Evolutionary conservation across 23 tunicate species (phyloP), one percentile per base, ranked within the genome.

Genomic region (Styela plicata): DNA sequence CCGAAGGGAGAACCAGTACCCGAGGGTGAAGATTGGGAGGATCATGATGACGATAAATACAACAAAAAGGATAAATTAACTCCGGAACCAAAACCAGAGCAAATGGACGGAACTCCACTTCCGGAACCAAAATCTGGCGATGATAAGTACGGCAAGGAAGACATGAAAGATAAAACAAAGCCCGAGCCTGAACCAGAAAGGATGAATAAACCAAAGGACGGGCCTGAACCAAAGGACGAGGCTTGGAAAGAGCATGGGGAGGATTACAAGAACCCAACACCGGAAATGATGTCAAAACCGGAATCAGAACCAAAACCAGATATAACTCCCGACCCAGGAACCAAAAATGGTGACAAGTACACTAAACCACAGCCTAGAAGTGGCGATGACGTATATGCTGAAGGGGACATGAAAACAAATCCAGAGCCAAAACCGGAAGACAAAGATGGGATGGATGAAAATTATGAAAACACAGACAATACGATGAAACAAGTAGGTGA

Each of bases 201-300:
- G 29, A 71, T 16, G 7, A 66, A 3, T 5, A 66, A 66, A 24
- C 70, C 70, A 27, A 27, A 66, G 31, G 17, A 66, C 3, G 31
- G 18, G 5, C 70, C 70, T 24, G 70, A 66, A 66, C 70, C 70
- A 18, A 18, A 10, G 18, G 70, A 18, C 70, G 70, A 66, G 17
- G 70, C 7, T 27, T 24, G 70, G 29, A 66, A 66, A 66, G 70
- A 66, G 70, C 70, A 66, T 17, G 70, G 70, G 17, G 31, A 66
- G 3, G 18, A 7, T 24, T 10, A 66, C 3, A 24, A 24, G 17
- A 18, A 57, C 19, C 19, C 22, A 21, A 23, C n/a, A n/a, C n/a
- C n/a, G n/a, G n/a, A n/a, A n/a, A n/a, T n/a, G n/a, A n/a, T n/a
- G n/a, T 44, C 57, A 13, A 44, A 44, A 44, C 57, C 57, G 7